Evolutionary conservation across 2,113 vertebrate species (phyloP), one percentile per base, ranked within the genome.

Genomic region (Callopanchax toddi): DNA sequence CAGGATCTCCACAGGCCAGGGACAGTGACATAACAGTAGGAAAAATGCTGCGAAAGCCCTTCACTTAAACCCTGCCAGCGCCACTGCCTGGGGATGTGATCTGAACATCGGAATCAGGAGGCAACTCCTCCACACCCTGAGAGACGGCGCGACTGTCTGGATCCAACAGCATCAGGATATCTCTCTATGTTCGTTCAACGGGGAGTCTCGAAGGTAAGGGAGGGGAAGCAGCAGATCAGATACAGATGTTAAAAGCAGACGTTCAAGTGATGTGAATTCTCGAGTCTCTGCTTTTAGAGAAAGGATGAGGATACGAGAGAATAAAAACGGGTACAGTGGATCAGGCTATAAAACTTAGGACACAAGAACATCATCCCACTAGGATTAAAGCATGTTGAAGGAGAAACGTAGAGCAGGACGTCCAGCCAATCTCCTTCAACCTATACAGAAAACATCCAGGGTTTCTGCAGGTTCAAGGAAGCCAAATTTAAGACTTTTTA

Each of bases 161-260:
- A 67, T 72, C 22, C 55, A 76, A 59, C 59, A 55, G 34, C 60
- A 66, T 63, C 42, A 32, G 53, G 20, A 45, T 26, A 1, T 62
- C 22, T 15, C 18, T 53, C 25, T 55, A 32, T 25, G 60, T 42
- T 74, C 29, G 22, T 37, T 71, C 50, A 48, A 17, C 11, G 42
- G 53, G 17, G 48, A 51, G 51, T 74, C 50, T 77, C 45, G 10
- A 15, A 55, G 63, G 34, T 32, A 15, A 55, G 56, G 44, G 12
- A 17, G 17, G 10, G 43, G 53, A 73, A 12, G n/a, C 21, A 54
- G 42, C 36, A 36, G 67, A 85, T 86, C 60, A 58, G 61, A 78
- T 67, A 17, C 83, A 87, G 82, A 87, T 85, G 87, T 71, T 60
- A 68, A 71, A 76, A 72, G 64, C 62, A 89, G 78, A 82, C 69